Evolutionary conservation across 2,888 invertebrate species (phyloP), one percentile per base, ranked within the genome.

Genomic region (Eudasyphora cyanicolor): DNA sequence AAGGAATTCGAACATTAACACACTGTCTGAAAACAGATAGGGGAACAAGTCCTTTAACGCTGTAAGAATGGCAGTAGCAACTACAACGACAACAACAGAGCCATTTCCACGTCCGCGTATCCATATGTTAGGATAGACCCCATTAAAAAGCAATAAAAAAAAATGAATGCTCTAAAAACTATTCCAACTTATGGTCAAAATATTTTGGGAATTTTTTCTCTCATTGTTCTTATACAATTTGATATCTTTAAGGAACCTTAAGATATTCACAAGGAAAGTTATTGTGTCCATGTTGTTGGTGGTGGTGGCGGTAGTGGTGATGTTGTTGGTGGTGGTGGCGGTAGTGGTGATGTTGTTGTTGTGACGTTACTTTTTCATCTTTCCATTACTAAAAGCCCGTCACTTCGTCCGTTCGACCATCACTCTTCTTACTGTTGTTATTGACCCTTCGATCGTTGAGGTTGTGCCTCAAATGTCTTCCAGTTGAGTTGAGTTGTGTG

Each of bases 161-260:
- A 64, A 73, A 76, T 76, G 45, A n/a, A 27, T 51, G 17, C 32
- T 70, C 75, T 80, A 57, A 54, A 49, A 81, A 81, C 73, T 81
- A 78, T 60, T 73, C 51, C 38, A 81, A 81, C 84, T 78, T 81
- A 84, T 84, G 81, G 75, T 73, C 75, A 21, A 79, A 81, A 81
- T 76, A 81, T 81, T 84, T 84, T 76, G 78, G 69, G 73, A 35
- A 81, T 79, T 81, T 81, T 84, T 84, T 81, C 60, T 81, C 60
- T 82, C 60, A 19, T 32, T 32, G 57, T 45, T 32, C 19, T 51
- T 19, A 10, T 57, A 14, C 57, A 27, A n/a, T 27, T 57, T 57
- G 57, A 57, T 57, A 57, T 27, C 57, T 21, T 45, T 57, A 14
- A 57, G 57, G 57, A 57, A 24, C 57, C 14, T 27, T 14, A 57